These are phyloP conservation scores for Heliconius himera DNA, from an alignment of 1,140 invertebrate species.

Conservation along the genomic window DNA sequence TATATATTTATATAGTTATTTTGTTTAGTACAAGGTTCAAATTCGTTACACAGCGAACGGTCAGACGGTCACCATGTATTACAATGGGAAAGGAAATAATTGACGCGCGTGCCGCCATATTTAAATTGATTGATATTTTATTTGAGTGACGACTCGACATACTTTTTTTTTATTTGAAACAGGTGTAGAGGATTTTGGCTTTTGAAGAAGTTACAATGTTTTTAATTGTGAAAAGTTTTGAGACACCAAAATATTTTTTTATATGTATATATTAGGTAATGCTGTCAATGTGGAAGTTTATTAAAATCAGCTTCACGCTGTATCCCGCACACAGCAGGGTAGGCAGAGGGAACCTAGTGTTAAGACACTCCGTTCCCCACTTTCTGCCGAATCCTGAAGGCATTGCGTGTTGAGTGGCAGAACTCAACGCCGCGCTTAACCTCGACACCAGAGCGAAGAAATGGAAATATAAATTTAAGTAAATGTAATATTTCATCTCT, in stretches of 20 bases:
- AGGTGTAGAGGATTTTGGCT: conserved; percentile 9
- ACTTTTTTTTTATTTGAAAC: conserved; percentile 25
- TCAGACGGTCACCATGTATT: neutral
- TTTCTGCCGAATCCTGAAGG: too few species aligned
- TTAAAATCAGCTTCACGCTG: too few species aligned
- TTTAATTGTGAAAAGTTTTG: neutral
- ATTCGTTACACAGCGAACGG: neutral
- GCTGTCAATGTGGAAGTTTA: too few species aligned
- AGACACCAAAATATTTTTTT: neutral
- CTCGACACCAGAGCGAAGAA: too few species aligned
- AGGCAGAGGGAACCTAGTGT: too few species aligned
- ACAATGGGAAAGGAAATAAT: conserved; percentile 17
- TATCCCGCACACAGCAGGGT: too few species aligned
- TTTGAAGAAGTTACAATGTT: conserved; percentile 12
- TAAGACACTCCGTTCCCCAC: too few species aligned
- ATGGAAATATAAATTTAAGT: too few species aligned
- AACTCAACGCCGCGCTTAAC: too few species aligned
- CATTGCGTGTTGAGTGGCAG: too few species aligned
- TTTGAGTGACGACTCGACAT: conserved; percentile 35
- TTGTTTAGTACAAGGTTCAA: conserved; percentile 8
- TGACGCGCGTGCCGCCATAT: conserved; percentile 32
- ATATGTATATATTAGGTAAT: neutral
- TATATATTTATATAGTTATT: too few species aligned
- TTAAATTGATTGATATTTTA: conserved; percentile 36
- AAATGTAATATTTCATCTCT: too few species aligned